phyloP scores from a whole-genome alignment of 2,888 invertebrate genomes.

The Anagyrus pseudococci region DNA sequence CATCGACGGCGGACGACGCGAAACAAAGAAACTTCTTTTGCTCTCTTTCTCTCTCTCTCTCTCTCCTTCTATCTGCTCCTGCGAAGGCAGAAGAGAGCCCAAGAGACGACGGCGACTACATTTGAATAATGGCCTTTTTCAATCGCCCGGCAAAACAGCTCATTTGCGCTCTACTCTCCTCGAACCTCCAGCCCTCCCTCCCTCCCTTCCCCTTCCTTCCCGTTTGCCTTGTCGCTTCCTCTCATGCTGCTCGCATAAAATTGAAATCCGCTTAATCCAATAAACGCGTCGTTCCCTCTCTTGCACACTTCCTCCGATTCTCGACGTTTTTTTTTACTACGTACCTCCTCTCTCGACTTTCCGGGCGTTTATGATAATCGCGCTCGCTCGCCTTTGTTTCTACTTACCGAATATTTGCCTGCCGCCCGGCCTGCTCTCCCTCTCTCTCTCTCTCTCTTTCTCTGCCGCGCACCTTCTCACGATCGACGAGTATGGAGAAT shows the following conservation, averaged over 20 bases:
- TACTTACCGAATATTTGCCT: not conserved
- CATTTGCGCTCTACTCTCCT: constrained; percentile 25
- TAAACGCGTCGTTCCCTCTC: constrained; percentile 20
- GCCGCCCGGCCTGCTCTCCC: not conserved
- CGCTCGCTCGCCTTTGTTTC: constrained; percentile 5
- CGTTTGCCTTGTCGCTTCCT: too few relatives aligned
- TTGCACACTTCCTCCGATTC: too few relatives aligned
- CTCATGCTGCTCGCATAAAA: constrained; percentile 26
- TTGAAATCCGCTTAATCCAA: constrained; percentile 38
- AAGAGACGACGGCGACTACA: constrained; percentile 23
- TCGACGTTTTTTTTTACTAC: not conserved
- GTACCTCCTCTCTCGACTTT: constrained; percentile 2
- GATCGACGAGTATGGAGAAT: constrained; percentile 7
- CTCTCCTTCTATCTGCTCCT: constrained; percentile 23
- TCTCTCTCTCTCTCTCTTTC: too few relatives aligned
- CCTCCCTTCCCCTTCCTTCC: too few relatives aligned
- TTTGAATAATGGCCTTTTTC: constrained; percentile 40
- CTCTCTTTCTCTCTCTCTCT: constrained; percentile 1
- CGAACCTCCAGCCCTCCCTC: too few relatives aligned
- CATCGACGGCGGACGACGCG: constrained; percentile 9
- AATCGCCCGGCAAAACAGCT: constrained; percentile 33
- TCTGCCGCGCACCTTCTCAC: constrained; percentile 16
- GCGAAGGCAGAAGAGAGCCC: too few relatives aligned
- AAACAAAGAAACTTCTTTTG: constrained; percentile 28
- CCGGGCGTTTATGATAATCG: constrained; percentile 23